Conservation (phyloP, 2,797 vertebrate species). For the Cheirogaleus major region DNA sequence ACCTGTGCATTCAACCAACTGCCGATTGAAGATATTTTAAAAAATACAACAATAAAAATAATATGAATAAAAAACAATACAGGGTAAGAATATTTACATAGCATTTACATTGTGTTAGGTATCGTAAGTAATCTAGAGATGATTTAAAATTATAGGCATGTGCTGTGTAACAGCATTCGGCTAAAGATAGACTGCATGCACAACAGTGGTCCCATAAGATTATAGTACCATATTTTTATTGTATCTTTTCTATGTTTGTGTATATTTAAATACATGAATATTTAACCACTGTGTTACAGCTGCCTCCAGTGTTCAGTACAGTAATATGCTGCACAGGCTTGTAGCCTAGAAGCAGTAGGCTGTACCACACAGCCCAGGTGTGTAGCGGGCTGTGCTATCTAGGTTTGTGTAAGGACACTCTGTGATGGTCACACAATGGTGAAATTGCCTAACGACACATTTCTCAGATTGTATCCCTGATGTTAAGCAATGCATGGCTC, state of each 20-base stretch:
- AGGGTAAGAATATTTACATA: neutral
- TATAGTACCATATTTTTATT: neutral
- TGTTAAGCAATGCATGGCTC: neutral
- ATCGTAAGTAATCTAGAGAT: neutral
- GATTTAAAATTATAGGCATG: neutral
- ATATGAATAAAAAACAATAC: neutral
- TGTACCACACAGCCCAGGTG: neutral
- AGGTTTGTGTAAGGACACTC: neutral
- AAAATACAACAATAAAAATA: neutral
- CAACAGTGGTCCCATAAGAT: neutral
- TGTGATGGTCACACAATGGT: neutral
- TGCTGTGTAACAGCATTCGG: too few relatives aligned
- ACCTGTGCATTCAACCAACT: neutral
- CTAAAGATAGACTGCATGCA: neutral
- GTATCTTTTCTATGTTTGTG: neutral
- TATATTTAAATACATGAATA: neutral
- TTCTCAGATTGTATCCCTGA: neutral
- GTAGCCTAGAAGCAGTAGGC: neutral
- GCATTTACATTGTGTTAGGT: neutral
- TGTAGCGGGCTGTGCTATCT: neutral
- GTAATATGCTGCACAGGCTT: neutral
- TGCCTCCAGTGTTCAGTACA: neutral
- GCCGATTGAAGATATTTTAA: neutral
- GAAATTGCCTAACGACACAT: neutral
- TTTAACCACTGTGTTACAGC: neutral